Evolutionary conservation across 2,888 invertebrate genomes (phyloP).

Genomic region (Gortyna flavago): DNA sequence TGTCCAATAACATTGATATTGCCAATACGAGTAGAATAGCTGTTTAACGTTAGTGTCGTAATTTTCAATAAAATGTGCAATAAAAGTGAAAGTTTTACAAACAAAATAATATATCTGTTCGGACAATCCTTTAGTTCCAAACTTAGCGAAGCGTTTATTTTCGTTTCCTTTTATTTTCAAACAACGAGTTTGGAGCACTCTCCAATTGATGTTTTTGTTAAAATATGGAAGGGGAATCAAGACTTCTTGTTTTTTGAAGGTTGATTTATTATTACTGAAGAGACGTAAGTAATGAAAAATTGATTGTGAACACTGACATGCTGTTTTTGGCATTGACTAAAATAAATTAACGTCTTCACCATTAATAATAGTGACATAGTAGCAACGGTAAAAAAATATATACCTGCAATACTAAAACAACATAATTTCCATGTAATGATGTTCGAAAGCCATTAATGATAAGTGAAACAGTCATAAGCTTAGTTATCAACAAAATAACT

Average conservation of each 20-base stretch:
- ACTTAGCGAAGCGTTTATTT: conserved; percentile 43
- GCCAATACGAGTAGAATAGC: background rate
- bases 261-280: conserved; percentile 31
- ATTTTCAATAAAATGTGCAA: conserved; percentile 14
- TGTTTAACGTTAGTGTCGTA: conserved; percentile 8
- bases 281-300: conserved; percentile 27
- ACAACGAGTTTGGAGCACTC: conserved; percentile 36
- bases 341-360: conserved; percentile 3
- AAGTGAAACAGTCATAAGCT: no score
- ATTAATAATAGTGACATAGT: background rate
- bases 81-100: conserved; percentile 44
- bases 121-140: conserved; percentile 42
- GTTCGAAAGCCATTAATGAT: background rate
- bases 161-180: conserved; percentile 43
- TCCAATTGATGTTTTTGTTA: conserved; percentile 37
- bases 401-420: no score
- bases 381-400: background rate
- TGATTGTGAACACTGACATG: conserved; percentile 3
- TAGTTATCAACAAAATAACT: background rate
- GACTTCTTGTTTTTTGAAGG: conserved; percentile 6
- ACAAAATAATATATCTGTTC: conserved; percentile 32
- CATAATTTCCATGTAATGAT: no score
- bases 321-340: background rate
- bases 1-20: conserved; percentile 16
- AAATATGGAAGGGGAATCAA: conserved; percentile 9